phyloP scores from a whole-genome alignment of 1,140 invertebrate species.

The Drosophila ercepeae region DNA sequence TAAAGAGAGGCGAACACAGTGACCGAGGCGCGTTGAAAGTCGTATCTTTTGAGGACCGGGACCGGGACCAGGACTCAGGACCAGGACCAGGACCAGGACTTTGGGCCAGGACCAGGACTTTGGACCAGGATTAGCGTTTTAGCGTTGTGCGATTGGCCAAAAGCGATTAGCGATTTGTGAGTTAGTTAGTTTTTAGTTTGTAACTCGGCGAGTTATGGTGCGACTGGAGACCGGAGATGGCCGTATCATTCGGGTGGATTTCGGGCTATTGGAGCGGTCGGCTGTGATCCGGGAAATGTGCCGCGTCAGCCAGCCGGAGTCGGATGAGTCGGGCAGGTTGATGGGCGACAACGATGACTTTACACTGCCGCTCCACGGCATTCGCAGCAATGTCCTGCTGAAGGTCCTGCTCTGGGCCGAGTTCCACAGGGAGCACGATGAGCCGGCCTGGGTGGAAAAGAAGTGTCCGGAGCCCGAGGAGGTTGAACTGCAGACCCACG shows the following conservation, averaged over 20 bases:
- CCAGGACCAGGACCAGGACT: too few species aligned
- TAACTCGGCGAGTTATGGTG: not conserved
- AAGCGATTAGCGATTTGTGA: too few species aligned
- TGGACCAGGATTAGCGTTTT: too few species aligned
- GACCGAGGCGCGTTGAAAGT: too few species aligned
- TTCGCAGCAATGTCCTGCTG: slow-evolving; percentile 16
- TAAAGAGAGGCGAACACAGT: too few species aligned
- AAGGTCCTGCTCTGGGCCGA: slow-evolving; percentile 37
- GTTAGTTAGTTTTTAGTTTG: not conserved
- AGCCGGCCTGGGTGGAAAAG: slow-evolving; percentile 19
- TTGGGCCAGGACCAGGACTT: too few species aligned
- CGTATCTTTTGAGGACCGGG: too few species aligned
- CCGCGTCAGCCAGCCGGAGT: not conserved
- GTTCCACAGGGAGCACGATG: slow-evolving; percentile 19
- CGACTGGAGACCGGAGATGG: not conserved
- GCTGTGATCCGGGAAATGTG: not conserved
- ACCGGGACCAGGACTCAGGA: too few species aligned
- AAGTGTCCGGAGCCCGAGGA: not conserved
- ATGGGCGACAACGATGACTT: not conserved
- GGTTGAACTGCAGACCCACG: slow-evolving; percentile 13
- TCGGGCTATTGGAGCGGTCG: not conserved
- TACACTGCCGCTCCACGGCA: slow-evolving; percentile 9
- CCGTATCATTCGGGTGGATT: not conserved
- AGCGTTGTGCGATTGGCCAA: too few species aligned
- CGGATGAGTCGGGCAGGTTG: not conserved